Evolutionary conservation across 2,797 vertebrate genomes (phyloP).

Genomic region (Hafferia zeledoni): DNA sequence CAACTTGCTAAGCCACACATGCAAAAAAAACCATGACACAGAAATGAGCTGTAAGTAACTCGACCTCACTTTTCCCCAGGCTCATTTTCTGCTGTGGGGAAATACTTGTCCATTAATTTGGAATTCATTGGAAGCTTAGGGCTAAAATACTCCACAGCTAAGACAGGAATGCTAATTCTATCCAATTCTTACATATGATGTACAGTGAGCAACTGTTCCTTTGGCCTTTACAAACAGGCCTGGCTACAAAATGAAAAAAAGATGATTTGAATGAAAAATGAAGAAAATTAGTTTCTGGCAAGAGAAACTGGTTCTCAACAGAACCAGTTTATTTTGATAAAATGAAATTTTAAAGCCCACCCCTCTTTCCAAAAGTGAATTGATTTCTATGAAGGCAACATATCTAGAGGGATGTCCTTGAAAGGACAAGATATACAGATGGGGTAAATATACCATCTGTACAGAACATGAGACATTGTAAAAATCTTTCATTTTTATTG

Average conservation of each 20-base stretch:
- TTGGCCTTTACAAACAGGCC: slow-evolving; percentile 47
- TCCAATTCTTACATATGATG: not conserved
- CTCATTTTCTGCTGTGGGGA: not conserved
- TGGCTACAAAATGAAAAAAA: slow-evolving; percentile 42
- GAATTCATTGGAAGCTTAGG: not conserved
- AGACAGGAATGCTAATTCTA: slow-evolving; percentile 6
- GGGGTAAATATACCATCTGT: slow-evolving; percentile 54
- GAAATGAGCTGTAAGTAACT: not conserved
- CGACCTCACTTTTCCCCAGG: not conserved
- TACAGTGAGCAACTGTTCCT: slow-evolving; percentile 14
- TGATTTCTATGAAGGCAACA: slow-evolving; percentile 24
- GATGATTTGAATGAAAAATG: not conserved
- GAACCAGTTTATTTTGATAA: slow-evolving; percentile 59
- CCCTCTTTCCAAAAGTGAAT: slow-evolving; percentile 35
- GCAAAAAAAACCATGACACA: not conserved
- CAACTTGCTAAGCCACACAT: not conserved
- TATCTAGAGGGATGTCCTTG: slow-evolving; percentile 29
- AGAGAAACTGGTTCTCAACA: no score
- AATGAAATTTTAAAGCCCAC: slow-evolving; percentile 68
- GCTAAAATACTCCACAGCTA: slow-evolving; percentile 14
- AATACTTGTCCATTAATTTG: not conserved
- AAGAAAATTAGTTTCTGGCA: slow-evolving; percentile 55
- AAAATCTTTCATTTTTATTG: slow-evolving; percentile 1
- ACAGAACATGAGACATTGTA: not conserved
- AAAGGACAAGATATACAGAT: slow-evolving; percentile 15